Evolutionary conservation across 2,888 invertebrate genomes (phyloP).

Genomic region (Flexamia atlantica): DNA sequence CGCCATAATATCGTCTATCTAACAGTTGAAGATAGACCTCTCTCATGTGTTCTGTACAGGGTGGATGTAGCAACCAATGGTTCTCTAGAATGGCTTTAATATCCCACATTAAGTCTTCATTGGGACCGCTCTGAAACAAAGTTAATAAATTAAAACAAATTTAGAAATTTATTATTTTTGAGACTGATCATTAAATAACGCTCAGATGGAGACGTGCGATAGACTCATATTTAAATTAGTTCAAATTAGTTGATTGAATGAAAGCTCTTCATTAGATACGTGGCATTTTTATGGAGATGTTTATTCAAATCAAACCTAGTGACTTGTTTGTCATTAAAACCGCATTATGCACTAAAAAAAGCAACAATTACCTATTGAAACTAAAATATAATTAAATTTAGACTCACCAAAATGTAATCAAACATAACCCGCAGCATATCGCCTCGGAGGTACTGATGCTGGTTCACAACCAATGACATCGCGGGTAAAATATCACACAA

Average conservation of each 20-base stretch:
- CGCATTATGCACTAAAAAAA: too few relatives aligned
- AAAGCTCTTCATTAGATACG: too few relatives aligned
- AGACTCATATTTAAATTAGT: too few relatives aligned
- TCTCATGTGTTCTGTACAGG: conserved; percentile 50
- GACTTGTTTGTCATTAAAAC: not conserved
- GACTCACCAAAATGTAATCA: conserved; percentile 39
- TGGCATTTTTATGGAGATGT: too few relatives aligned
- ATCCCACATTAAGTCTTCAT: conserved; percentile 40
- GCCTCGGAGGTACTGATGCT: not conserved
- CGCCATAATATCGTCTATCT: conserved; percentile 2
- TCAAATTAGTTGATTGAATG: too few relatives aligned
- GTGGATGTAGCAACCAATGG: conserved; percentile 60
- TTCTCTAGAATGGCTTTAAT: conserved; percentile 46
- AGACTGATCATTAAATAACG: too few relatives aligned
- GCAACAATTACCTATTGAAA: too few relatives aligned
- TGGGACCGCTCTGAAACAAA: conserved; percentile 51
- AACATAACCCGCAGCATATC: conserved; percentile 33
- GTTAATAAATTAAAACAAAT: too few relatives aligned
- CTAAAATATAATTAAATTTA: too few relatives aligned
- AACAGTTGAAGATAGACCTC: conserved; percentile 40
- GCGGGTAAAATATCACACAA: conserved; percentile 2
- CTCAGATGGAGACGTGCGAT: too few relatives aligned
- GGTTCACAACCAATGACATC: not conserved
- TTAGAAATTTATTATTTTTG: too few relatives aligned
- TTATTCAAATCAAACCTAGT: not conserved